Conservation (phyloP, 2,113 vertebrate species). For the Uria lomvia region DNA sequence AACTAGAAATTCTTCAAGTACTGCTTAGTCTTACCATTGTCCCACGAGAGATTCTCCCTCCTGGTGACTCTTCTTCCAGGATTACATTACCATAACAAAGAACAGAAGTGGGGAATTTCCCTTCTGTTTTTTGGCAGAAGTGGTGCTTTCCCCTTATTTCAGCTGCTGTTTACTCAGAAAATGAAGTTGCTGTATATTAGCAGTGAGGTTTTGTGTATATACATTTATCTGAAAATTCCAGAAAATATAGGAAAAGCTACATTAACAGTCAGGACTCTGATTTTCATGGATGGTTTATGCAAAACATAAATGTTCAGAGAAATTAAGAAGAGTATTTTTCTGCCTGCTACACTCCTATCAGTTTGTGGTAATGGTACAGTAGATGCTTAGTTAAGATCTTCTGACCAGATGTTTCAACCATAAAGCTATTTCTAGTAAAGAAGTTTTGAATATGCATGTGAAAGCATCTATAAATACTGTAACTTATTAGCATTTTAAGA, state of each 20-base stretch:
- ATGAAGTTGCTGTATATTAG: neutral
- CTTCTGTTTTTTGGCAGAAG: slow-evolving; percentile 1
- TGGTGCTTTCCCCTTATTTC: neutral
- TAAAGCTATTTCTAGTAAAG: neutral
- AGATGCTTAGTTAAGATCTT: neutral
- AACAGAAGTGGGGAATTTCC: slow-evolving; percentile 7
- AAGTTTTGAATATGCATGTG: neutral
- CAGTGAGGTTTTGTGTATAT: neutral
- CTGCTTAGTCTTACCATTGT: neutral
- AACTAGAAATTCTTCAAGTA: neutral
- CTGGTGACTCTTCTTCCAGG: neutral
- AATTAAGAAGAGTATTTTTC: neutral
- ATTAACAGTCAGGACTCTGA: neutral
- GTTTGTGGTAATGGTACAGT: neutral
- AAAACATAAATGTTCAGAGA: neutral
- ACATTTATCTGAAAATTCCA: neutral
- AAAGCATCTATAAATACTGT: neutral
- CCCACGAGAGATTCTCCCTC: neutral
- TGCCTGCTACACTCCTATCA: neutral
- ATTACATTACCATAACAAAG: slow-evolving; percentile 2
- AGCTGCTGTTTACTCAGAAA: slow-evolving; percentile 7
- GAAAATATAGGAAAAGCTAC: neutral
- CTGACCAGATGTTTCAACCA: slow-evolving; percentile 1
- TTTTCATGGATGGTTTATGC: neutral
- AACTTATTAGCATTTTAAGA: neutral